These are phyloP conservation scores for Amiota mariae DNA, from an alignment of 2,888 invertebrate species.

Conservation along the genomic window DNA sequence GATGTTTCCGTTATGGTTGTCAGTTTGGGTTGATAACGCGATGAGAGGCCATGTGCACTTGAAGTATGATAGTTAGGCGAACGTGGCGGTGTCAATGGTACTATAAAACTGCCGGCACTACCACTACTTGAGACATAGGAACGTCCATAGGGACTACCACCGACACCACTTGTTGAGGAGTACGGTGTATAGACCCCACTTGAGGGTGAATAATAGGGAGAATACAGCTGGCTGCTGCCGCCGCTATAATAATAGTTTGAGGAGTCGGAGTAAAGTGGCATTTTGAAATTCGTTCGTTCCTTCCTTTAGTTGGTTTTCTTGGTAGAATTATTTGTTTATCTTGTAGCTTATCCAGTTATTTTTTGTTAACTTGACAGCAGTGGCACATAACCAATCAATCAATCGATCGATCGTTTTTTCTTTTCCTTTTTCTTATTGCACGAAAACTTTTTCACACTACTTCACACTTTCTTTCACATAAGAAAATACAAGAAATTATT, in stretches of 20 bases:
- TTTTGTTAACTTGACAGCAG: not conserved
- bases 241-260: slow-evolving; percentile 75
- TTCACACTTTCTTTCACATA: slow-evolving; percentile 1
- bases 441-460: too few species aligned
- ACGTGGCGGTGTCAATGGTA: slow-evolving; percentile 65
- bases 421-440: slow-evolving; percentile 6
- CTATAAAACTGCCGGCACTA: slow-evolving; percentile 61
- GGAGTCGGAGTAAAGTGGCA: slow-evolving; percentile 82
- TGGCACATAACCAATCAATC: not conserved
- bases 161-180: slow-evolving; percentile 39
- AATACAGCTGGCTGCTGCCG: slow-evolving; percentile 74
- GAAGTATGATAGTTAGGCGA: slow-evolving; percentile 58
- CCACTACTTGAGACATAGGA: slow-evolving; percentile 44
- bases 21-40: slow-evolving; percentile 82
- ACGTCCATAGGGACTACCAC: slow-evolving; percentile 75
- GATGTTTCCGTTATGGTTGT: slow-evolving; percentile 82
- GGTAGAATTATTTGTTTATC: slow-evolving; percentile 35
- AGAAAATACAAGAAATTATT: not conserved
- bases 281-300: slow-evolving; percentile 56
- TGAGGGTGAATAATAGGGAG: slow-evolving; percentile 75
- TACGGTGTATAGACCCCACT: slow-evolving; percentile 74
- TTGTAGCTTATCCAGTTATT: not conserved
- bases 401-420: not conserved
- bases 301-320: not conserved
- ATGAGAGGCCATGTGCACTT: slow-evolving; percentile 57